Percentiles rank a stretch among this genome's conserved stretches.
Evolutionary conservation across 1,140 invertebrate genomes (phyloP).

Genomic region (Heliconius hermathena): DNA sequence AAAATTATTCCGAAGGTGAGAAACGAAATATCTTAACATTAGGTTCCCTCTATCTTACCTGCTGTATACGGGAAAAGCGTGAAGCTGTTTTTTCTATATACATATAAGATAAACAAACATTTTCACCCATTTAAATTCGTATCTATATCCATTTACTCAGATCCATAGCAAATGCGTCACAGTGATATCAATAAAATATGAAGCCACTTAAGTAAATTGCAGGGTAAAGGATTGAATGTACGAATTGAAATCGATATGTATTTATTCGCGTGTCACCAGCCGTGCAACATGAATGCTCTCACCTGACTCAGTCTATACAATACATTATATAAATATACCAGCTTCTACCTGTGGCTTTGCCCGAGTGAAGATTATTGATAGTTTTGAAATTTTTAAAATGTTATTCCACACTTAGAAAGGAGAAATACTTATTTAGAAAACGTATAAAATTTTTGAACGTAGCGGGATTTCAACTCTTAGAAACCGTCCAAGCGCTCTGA

Average conservation of each 20-base stretch:
- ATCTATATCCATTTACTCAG: not conserved
- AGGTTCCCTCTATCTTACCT: not conserved
- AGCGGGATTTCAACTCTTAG: no score
- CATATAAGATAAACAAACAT: no score
- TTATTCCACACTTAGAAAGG: no score
- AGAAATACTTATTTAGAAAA: no score
- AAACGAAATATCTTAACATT: not conserved
- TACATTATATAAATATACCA: no score
- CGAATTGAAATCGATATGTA: constrained; percentile 13
- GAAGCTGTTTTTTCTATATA: not conserved
- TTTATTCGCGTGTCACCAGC: constrained; percentile 27
- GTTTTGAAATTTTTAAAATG: no score
- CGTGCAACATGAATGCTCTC: constrained; percentile 37
- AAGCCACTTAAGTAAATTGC: constrained; percentile 8
- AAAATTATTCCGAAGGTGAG: not conserved
- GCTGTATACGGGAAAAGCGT: no score
- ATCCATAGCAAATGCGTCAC: not conserved
- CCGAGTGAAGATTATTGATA: no score
- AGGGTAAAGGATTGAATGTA: not conserved
- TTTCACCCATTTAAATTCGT: not conserved
- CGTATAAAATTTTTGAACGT: no score
- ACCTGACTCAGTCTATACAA: constrained; percentile 29
- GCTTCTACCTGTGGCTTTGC: no score
- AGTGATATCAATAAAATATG: not conserved
- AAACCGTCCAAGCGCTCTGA: no score